These are phyloP conservation scores for Sinotaia quadrata DNA, from an alignment of 2,888 invertebrate genomes.

Conservation along the genomic window DNA sequence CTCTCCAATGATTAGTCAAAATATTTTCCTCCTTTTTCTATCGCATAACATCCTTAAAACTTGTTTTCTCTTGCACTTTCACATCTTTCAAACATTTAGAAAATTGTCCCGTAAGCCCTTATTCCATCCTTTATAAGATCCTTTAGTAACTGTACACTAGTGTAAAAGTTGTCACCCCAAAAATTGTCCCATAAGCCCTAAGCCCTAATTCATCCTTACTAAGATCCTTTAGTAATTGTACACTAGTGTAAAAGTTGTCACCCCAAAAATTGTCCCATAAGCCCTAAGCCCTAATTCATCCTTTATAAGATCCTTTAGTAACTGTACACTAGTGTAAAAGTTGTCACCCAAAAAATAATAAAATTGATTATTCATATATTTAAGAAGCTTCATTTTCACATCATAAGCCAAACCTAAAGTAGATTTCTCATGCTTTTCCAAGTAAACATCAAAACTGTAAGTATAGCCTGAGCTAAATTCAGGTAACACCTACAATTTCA, in stretches of 20 bases:
- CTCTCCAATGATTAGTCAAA: conserved; percentile 12
- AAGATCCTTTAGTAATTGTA: conserved; percentile 10
- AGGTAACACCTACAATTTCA: conserved; percentile 32
- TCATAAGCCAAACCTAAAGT: conserved; percentile 25
- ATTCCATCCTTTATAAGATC: conserved; percentile 14
- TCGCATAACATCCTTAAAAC: conserved; percentile 8
- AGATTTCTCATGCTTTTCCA: conserved; percentile 1
- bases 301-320: conserved; percentile 11
- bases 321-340: conserved; percentile 17
- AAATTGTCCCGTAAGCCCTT: conserved; percentile 21
- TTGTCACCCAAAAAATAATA: conserved; percentile 26
- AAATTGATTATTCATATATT: not conserved
- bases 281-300: conserved; percentile 19
- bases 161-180: conserved; percentile 18
- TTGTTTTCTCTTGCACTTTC: conserved; percentile 15
- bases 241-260: conserved; percentile 18
- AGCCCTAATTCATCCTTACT: conserved; percentile 13
- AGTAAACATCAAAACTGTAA: conserved; percentile 24
- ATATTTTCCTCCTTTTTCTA: conserved; percentile 12
- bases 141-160: not conserved
- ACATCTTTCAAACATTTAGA: conserved; percentile 19
- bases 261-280: conserved; percentile 21
- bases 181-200: conserved; percentile 26
- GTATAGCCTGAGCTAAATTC: conserved; percentile 24
- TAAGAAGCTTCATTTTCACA: conserved; percentile 24